These are phyloP conservation scores for cattle (Bos taurus) DNA, from an alignment of 2,113 vertebrate genomes.

Conservation along the genomic window DNA sequence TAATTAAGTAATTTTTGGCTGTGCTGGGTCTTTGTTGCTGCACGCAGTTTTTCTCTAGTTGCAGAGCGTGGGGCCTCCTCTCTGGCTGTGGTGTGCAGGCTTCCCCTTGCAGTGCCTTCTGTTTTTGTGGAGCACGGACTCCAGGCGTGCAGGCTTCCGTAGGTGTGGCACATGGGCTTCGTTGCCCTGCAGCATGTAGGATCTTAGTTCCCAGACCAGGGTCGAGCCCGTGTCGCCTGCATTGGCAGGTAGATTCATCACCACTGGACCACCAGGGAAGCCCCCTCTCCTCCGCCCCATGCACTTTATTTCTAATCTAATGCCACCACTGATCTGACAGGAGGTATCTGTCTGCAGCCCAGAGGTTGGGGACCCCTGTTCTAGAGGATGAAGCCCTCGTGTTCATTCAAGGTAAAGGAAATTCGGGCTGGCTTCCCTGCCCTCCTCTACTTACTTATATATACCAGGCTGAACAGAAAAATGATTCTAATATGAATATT, in stretches of 20 bases:
- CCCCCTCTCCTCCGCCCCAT: accelerated
- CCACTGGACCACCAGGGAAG: neutral
- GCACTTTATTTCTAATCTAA: neutral
- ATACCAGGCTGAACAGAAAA: neutral
- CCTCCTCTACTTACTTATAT: neutral
- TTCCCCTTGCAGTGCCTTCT: neutral
- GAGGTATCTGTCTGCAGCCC: neutral
- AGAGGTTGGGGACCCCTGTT: neutral
- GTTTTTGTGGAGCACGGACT: neutral
- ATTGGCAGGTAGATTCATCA: neutral
- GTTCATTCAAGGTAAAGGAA: neutral
- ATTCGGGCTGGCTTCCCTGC: neutral
- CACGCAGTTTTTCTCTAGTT: neutral
- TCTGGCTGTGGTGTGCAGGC: neutral
- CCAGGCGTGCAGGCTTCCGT: accelerated
- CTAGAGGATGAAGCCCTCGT: neutral
- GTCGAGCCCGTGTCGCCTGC: accelerated
- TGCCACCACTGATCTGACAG: neutral
- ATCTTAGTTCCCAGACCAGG: neutral
- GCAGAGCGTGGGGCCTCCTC: neutral
- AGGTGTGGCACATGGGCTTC: neutral
- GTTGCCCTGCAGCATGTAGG: neutral
- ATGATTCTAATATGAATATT: neutral
- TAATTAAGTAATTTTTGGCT: neutral
- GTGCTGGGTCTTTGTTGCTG: neutral